Evolutionary conservation across 2,113 vertebrate genomes (phyloP).

Genomic region (Nipponia nippon): DNA sequence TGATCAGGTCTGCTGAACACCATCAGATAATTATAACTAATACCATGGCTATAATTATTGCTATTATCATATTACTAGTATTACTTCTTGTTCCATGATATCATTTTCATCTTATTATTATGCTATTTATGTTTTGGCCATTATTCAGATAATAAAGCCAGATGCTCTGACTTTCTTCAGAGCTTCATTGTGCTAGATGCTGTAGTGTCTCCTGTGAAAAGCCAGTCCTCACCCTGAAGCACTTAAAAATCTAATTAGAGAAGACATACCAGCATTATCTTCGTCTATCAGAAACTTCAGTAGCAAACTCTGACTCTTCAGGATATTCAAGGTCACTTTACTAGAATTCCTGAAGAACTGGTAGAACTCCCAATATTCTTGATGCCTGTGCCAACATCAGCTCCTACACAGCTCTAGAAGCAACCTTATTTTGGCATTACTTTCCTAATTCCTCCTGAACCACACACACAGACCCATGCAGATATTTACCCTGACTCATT

Average conservation of each 20-base stretch:
- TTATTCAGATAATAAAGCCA: not conserved
- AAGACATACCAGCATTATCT: not conserved
- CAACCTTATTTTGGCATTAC: not conserved
- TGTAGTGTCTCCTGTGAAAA: not conserved
- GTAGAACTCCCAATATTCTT: not conserved
- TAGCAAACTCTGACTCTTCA: not conserved
- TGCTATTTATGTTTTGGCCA: not conserved
- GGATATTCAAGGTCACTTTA: not conserved
- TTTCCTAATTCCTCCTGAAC: not conserved
- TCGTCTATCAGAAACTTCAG: not conserved
- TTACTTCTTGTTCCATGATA: not conserved
- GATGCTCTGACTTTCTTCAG: constrained; percentile 8
- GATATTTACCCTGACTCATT: not conserved
- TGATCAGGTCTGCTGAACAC: not conserved
- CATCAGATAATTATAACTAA: not conserved
- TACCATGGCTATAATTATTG: not conserved
- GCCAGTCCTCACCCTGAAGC: not conserved
- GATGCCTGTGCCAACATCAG: not conserved
- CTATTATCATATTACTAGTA: not conserved
- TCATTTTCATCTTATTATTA: not conserved
- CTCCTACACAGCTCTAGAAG: not conserved
- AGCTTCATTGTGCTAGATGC: not conserved
- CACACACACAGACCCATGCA: not conserved
- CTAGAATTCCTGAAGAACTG: not conserved
- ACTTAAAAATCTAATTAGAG: constrained; percentile 20